A percentile compares a stretch with the other conserved stretches of the same genome.
phyloP scores from a whole-genome alignment of 1,140 invertebrate genomes.

The Polyergus mexicanus region DNA sequence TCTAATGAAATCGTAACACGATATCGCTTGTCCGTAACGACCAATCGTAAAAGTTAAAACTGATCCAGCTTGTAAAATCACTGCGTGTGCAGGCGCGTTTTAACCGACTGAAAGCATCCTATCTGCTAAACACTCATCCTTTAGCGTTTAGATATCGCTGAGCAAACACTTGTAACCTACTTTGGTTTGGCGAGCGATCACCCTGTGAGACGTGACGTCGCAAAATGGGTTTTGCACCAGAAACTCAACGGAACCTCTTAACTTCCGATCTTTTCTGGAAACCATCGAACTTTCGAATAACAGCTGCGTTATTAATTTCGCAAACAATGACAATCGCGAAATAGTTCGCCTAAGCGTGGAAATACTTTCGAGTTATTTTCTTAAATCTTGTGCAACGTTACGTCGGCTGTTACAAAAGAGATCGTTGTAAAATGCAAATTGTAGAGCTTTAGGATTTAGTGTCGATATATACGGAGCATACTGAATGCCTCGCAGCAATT shows the following conservation, averaged over 20 bases:
- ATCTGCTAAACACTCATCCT: slow-evolving; percentile 31
- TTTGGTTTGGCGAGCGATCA: slow-evolving; percentile 35
- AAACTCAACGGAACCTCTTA: not conserved
- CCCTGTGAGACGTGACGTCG: slow-evolving; percentile 2
- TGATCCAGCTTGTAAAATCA: slow-evolving; percentile 31
- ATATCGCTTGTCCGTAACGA: not conserved
- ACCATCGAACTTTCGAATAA: not conserved
- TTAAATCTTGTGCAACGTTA: not conserved
- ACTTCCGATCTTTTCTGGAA: slow-evolving; percentile 20
- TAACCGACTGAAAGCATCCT: slow-evolving; percentile 19
- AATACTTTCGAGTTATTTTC: slow-evolving; percentile 11
- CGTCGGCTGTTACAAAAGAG: not conserved
- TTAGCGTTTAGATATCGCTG: slow-evolving; percentile 26
- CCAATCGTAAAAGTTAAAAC: slow-evolving; percentile 43
- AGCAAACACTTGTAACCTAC: slow-evolving; percentile 47
- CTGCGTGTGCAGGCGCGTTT: slow-evolving; percentile 2
- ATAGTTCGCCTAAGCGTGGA: not conserved
- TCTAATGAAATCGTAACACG: not conserved
- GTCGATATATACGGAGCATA: slow-evolving; percentile 27
- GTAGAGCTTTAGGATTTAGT: slow-evolving; percentile 55
- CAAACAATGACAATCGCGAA: not conserved
- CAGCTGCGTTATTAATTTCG: slow-evolving; percentile 23
- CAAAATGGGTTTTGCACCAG: not conserved
- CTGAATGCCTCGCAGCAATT: slow-evolving; percentile 11
- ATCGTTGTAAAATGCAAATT: slow-evolving; percentile 63